A percentile compares a stretch with the other conserved stretches of the same genome.
Conservation (phyloP, 1,140 invertebrate species). For the Heliconius himera region DNA sequence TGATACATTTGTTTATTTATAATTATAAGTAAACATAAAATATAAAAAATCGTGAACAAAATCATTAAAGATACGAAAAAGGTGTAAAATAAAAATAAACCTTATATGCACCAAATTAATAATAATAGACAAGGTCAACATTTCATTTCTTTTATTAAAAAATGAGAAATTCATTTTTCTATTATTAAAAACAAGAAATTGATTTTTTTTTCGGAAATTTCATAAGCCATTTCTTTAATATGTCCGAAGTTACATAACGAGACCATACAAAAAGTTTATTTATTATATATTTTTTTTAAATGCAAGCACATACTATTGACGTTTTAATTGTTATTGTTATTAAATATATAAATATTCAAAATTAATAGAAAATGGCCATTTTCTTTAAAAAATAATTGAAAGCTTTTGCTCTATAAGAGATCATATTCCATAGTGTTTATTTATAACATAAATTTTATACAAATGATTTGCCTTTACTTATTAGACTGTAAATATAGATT, state of each 20-base stretch:
- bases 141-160: neutral
- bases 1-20: too few relatives aligned
- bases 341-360: neutral
- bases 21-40: neutral
- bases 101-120: neutral
- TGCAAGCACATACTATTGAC: too few relatives aligned
- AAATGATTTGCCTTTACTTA: neutral
- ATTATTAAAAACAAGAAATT: neutral
- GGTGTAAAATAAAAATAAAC: neutral
- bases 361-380: neutral
- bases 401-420: neutral
- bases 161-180: neutral
- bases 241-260: too few relatives aligned
- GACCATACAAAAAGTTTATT: too few relatives aligned
- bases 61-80: neutral
- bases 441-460: neutral
- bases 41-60: neutral
- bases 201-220: neutral
- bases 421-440: neutral
- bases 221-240: neutral
- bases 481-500: neutral
- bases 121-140: neutral
- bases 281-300: too few relatives aligned
- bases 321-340: too few relatives aligned
- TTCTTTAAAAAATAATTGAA: neutral